Evolutionary conservation across 2,888 invertebrate genomes (phyloP), one percentile per base, ranked within the genome.

Genomic region (Schizaphis graminum): DNA sequence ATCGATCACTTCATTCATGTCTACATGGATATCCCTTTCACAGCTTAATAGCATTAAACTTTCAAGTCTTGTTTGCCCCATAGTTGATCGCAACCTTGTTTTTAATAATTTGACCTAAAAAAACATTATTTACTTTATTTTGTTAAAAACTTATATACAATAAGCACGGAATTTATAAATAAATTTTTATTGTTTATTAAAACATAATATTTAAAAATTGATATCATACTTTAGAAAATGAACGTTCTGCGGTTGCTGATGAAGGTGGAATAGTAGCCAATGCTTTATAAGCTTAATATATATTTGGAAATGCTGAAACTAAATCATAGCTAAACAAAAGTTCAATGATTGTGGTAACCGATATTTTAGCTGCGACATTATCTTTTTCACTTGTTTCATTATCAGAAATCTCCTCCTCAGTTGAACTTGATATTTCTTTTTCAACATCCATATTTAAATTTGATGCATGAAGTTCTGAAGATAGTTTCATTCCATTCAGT

Each of bases 241-340:
- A 49, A 49, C 49, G 49, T 49, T 49, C 49, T 49, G 49, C 13
- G 49, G 49, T 49, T 49, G 49, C 49, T 49, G 49, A 49, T 49
- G 77, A 77, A 35, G 77, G 13, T 77, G 35, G 77, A 11, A 77
- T 77, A 3, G 16, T 77, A 16, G n/a, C 77, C 4, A 77, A 77
- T 77, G 77, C 35, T 77, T 77, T n/a, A 77, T 35, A 77, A 77
- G 77, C 77, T 35, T 35, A 16, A 77, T 16, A 35, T 35, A 77
- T 77, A 77, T 77, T 77, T 3, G 77, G 77, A n/a, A 77, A n/a
- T n/a, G 77, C 35, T 77, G 77, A 77, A n/a, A 77, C n/a, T 21
- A 35, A 77, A 77, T 77, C 77, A 77, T 77, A 77, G 35, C 77
- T 77, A 77, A 5, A 77, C 77, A 77, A 77, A 77, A 77, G 77